Evolutionary conservation across 2,113 vertebrate genomes (phyloP).

Genomic region (Malurus alboscapulatus): DNA sequence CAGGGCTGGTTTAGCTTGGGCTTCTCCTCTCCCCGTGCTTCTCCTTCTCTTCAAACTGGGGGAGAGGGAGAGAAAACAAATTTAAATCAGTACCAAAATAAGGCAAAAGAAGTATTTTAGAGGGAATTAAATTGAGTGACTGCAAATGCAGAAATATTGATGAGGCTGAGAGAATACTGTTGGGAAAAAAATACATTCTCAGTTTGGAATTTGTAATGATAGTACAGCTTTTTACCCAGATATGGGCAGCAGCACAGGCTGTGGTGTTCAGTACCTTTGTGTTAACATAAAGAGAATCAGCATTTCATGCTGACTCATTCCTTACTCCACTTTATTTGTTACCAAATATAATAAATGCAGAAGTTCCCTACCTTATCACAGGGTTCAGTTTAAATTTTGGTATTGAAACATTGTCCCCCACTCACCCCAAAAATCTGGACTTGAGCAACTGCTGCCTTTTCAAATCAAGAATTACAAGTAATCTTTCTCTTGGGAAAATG

Average conservation of each 20-base stretch:
- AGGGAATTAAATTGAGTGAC: neutral
- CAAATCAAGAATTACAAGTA: neutral
- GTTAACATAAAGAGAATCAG: neutral
- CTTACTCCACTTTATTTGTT: neutral
- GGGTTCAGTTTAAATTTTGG: neutral
- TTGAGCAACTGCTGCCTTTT: neutral
- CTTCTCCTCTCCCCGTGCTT: neutral
- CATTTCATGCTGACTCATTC: neutral
- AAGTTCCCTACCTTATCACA: neutral
- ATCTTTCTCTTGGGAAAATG: neutral
- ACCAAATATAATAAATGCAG: neutral
- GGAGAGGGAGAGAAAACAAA: neutral
- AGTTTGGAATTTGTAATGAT: neutral
- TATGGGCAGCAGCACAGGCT: neutral
- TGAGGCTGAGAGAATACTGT: neutral
- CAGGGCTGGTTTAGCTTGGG: neutral
- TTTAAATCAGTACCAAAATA: neutral
- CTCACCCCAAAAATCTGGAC: neutral
- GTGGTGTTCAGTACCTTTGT: neutral
- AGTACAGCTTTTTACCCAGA: neutral
- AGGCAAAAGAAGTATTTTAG: neutral
- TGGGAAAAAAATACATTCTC: neutral
- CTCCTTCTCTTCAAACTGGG: neutral
- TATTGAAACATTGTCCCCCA: neutral
- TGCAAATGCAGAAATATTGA: neutral